Evolutionary conservation across 2,113 vertebrate species (phyloP).

Genomic region (Talpa occidentalis): DNA sequence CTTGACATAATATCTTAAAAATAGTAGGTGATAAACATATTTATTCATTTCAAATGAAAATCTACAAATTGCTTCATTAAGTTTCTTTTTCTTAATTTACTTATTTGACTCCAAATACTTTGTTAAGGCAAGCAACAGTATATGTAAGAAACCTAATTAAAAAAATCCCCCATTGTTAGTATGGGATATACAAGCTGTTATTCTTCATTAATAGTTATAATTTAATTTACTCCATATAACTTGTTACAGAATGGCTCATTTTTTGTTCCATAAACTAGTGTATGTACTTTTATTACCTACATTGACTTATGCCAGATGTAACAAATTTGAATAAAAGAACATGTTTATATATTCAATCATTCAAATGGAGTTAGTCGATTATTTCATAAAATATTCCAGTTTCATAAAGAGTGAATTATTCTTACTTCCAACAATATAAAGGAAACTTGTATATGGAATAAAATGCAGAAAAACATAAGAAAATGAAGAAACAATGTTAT

Average conservation of each 20-base stretch:
- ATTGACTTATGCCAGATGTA: neutral
- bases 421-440: neutral
- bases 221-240: neutral
- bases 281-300: neutral
- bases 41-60: conserved; percentile 10
- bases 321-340: neutral
- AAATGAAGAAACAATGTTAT: neutral
- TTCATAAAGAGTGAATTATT: neutral
- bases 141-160: neutral
- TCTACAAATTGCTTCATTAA: neutral
- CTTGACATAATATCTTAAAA: neutral
- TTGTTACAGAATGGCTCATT: neutral
- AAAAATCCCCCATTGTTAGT: neutral
- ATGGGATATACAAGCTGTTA: neutral
- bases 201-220: neutral
- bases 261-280: neutral
- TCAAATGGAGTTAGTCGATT: neutral
- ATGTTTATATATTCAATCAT: neutral
- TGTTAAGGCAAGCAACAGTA: neutral
- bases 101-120: neutral
- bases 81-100: neutral
- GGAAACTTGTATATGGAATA: neutral
- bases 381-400: neutral
- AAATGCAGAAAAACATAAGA: neutral
- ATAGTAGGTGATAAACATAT: neutral